Base-by-base conservation (phyloP, 1,140 invertebrate species). In the Saccostrea echinata region DNA sequence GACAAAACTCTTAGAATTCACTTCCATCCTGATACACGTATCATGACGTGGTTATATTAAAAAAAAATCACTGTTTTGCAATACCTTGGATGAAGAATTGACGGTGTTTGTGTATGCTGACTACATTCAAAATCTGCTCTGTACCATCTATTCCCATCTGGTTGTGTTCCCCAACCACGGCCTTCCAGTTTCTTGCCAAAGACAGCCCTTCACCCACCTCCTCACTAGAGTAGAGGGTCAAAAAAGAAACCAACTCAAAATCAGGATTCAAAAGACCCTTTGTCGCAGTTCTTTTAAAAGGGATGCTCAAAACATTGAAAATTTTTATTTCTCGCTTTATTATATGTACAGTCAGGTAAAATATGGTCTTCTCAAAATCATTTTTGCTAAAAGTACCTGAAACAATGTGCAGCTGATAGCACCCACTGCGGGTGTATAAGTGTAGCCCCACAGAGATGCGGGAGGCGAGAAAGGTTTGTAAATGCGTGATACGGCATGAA, bases 361-460 rank as follows among this genome's bases (percentile, higher is more conserved):
- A 43, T 43, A 43, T 9, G 4, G 9, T 43, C 43, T 43, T 43
- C 1, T 43, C 43, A 43, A 43, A 2, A 43, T 43, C 43, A 43
- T 43, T 43, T 43, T 18, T n/a, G 55, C 55, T 61, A 18, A 16
- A 30, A 90, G 90, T 90, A 93, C 92, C 94, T 92, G 80, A 94
- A 94, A 86, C 95, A 95, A 89, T 95, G 95, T 12, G 94, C 95
- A 9, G 95, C 95, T 1, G 95, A 95, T 11, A 95, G 85, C 1
- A 95, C 90, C 94, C 95, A 95, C 81, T 93, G 92, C 3, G 91
- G 91, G 76, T 94, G 91, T 53, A 95, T 94, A 0, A 95, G 87
- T 2, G 93, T 92, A 18, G 94, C 95, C 4, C 95, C 95, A 88
- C 95, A 95, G 27, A 94, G 86, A 90, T 95, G 95, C 21, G 87